Evolutionary conservation across 2,888 invertebrate species (phyloP), one percentile per base, ranked within the genome.

Genomic region (Oligia strigilis): DNA sequence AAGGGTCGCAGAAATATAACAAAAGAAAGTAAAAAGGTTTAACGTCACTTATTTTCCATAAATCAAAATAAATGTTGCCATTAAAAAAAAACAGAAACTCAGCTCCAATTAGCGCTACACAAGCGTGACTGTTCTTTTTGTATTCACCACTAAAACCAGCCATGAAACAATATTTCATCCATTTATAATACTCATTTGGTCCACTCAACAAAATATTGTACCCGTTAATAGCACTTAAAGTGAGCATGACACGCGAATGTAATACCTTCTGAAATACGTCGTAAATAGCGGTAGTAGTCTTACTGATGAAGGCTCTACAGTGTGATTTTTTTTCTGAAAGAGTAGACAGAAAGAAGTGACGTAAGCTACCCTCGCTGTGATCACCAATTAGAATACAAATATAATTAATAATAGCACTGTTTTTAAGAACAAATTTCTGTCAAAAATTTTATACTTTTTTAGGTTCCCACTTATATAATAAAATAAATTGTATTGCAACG

Each of bases 181-280:
- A 77, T 84, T 87, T 80, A 71, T 84, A 84, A 87, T 72, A 72
- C 69, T 80, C 77, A 62, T 65, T 87, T 49, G 64, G 49, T 70
- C 58, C 69, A 75, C 87, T 85, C 69, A 73, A 84, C 84, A 72
- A 77, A 85, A 87, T 84, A 87, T 78, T 84, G 87, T 81, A 81
- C 77, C 62, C 60, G 77, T 77, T 88, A 83, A 77, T 83, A 80
- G 83, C 83, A 86, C 77, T 80, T 81, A 75, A 82, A 88, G 80
- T 71, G 78, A 87, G 87, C 88, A 88, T 89, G 89, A 83, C 85
- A 72, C 66, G 72, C 46, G 73, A 80, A 78, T 82, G 78, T 86
- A 75, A 75, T 60, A 52, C 70, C 23, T 72, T 43, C 60, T 19
- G 67, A 43, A 75, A 64, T 29, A 60, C 64, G 13, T 66, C 43